Evolutionary conservation across 1,140 invertebrate genomes (phyloP).

Genomic region (Drosophila sechellia): DNA sequence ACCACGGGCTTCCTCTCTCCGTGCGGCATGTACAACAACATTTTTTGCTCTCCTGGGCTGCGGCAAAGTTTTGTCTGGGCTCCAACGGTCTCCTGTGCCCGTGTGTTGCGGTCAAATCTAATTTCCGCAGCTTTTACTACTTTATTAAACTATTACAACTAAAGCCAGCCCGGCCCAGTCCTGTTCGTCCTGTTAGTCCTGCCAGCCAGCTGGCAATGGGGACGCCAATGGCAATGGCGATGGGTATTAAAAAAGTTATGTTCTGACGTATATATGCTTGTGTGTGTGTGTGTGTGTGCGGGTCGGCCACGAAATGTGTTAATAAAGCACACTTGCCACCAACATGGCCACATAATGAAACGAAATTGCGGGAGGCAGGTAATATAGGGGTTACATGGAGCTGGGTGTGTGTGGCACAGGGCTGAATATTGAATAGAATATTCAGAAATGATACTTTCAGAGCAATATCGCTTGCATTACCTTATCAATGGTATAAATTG

Average conservation of each 20-base stretch:
- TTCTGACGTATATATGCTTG: slow-evolving; percentile 11
- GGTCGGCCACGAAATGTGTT: slow-evolving; percentile 69
- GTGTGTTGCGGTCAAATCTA: slow-evolving; percentile 80
- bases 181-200: not conserved
- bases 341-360: slow-evolving; percentile 80
- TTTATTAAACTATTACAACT: slow-evolving; percentile 83
- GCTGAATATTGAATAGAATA: not conserved
- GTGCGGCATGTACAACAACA: slow-evolving; percentile 39
- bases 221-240: slow-evolving; percentile 26
- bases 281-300: slow-evolving; percentile 5
- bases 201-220: slow-evolving; percentile 16
- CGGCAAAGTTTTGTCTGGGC: slow-evolving; percentile 59
- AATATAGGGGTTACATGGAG: slow-evolving; percentile 33
- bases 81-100: slow-evolving; percentile 48
- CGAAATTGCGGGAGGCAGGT: slow-evolving; percentile 63
- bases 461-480: not conserved
- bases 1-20: slow-evolving; percentile 41
- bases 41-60: slow-evolving; percentile 38
- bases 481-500: not conserved
- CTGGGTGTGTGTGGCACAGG: slow-evolving; percentile 1
- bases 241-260: slow-evolving; percentile 81
- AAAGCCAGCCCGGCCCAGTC: slow-evolving; percentile 50
- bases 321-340: slow-evolving; percentile 83
- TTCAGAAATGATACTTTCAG: not conserved
- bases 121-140: slow-evolving; percentile 83